A percentile compares a stretch with the other conserved stretches of the same genome.
phyloP scores from a whole-genome alignment of 2,888 invertebrate genomes.

The Hedya salicella region DNA sequence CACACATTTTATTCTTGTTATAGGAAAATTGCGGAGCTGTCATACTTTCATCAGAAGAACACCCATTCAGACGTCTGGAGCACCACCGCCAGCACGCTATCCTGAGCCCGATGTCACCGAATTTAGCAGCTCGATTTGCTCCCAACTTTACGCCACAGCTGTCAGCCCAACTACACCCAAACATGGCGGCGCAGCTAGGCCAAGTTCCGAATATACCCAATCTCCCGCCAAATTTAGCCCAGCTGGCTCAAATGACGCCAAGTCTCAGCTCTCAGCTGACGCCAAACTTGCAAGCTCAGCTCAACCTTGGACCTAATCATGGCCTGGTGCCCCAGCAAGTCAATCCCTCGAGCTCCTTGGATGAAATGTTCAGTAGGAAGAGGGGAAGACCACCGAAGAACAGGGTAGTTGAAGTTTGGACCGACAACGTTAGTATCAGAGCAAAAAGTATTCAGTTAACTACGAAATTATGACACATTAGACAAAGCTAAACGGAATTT shows the following conservation, averaged over 20 bases:
- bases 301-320: conserved; percentile 72
- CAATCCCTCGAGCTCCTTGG: conserved; percentile 89
- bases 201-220: conserved; percentile 73
- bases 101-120: conserved; percentile 86
- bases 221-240: conserved; percentile 77
- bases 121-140: conserved; percentile 84
- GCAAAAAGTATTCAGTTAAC: background rate
- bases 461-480: background rate
- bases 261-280: conserved; percentile 73
- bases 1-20: conserved; percentile 48
- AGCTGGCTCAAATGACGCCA: conserved; percentile 79
- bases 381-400: conserved; percentile 99
- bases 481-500: conserved; percentile 5
- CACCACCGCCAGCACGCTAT: conserved; percentile 95
- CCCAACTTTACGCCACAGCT: conserved; percentile 82
- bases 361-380: conserved; percentile 96
- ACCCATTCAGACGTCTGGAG: conserved; percentile 91
- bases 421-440: conserved; percentile 89
- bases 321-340: conserved; percentile 72
- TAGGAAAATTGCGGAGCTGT: conserved; percentile 93
- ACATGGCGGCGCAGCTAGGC: conserved; percentile 79
- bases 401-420: conserved; percentile 96
- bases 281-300: conserved; percentile 76
- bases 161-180: conserved; percentile 79
- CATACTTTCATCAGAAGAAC: conserved; percentile 89